phyloP scores from a whole-genome alignment of 2,797 vertebrate genomes.

The Apogon hyalosoma region DNA sequence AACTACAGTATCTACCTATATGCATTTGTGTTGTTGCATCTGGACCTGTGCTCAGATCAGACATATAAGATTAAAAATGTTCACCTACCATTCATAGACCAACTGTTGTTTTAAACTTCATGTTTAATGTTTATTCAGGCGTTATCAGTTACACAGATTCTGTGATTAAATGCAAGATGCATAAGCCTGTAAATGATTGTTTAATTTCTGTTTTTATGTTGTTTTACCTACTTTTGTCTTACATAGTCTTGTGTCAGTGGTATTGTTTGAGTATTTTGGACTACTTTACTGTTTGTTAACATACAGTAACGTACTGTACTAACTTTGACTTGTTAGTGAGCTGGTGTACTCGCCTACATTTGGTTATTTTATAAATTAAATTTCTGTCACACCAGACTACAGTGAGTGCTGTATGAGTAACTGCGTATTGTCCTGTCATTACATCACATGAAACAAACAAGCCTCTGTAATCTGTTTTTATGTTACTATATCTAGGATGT shows the following conservation, averaged over 20 bases:
- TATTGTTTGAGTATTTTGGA: slow-evolving; percentile 52
- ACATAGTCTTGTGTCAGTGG: slow-evolving; percentile 50
- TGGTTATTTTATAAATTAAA: slow-evolving; percentile 42
- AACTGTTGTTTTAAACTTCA: slow-evolving; percentile 52
- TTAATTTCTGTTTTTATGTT: slow-evolving; percentile 16
- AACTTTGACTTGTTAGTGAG: slow-evolving; percentile 50
- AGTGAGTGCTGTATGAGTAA: slow-evolving; percentile 57
- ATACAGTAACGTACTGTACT: slow-evolving; percentile 62
- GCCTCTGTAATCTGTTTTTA: slow-evolving; percentile 29
- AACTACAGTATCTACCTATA: slow-evolving; percentile 66
- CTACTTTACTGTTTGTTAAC: slow-evolving; percentile 65
- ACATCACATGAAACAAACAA: slow-evolving; percentile 36
- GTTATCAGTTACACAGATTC: slow-evolving; percentile 50
- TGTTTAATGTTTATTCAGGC: slow-evolving; percentile 49
- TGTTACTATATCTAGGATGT: slow-evolving; percentile 36
- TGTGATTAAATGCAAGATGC: slow-evolving; percentile 50
- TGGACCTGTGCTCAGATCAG: slow-evolving; percentile 60
- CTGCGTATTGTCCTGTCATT: slow-evolving; percentile 41
- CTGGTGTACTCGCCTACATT: slow-evolving; percentile 43
- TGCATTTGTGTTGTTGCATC: slow-evolving; percentile 68
- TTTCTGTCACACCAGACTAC: slow-evolving; percentile 38
- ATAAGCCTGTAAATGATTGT: slow-evolving; percentile 43
- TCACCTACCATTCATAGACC: slow-evolving; percentile 47
- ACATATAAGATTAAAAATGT: slow-evolving; percentile 45
- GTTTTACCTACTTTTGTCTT: slow-evolving; percentile 29